Conservation (phyloP, 2,113 vertebrate genomes). For the Platichthys stellatus region DNA sequence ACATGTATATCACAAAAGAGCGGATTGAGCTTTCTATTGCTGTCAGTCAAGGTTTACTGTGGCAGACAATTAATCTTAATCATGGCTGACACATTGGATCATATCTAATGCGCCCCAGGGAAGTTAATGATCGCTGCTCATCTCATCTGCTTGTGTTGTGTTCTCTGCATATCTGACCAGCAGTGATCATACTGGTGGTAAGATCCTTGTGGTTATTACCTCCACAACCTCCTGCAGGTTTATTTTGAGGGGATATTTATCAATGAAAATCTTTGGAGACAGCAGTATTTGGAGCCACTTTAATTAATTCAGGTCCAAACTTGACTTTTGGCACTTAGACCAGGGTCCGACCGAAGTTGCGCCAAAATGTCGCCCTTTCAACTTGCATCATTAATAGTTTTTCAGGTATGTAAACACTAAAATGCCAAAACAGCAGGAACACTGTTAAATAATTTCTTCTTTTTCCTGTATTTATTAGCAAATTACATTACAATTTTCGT, state of each 20-base stretch:
- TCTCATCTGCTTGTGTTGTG: constrained; percentile 11
- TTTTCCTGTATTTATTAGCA: too few relatives aligned
- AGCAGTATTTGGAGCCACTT: too few relatives aligned
- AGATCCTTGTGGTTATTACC: not conserved
- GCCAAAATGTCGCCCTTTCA: too few relatives aligned
- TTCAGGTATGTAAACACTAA: too few relatives aligned
- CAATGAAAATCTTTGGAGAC: not conserved
- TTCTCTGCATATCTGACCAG: not conserved
- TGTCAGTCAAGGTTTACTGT: constrained; percentile 8
- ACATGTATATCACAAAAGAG: not conserved
- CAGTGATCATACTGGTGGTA: not conserved
- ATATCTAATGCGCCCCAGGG: constrained; percentile 22
- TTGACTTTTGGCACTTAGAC: too few relatives aligned
- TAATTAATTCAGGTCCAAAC: too few relatives aligned
- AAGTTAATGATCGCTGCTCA: constrained; percentile 31
- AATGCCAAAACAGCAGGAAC: too few relatives aligned
- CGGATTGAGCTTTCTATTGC: constrained; percentile 28
- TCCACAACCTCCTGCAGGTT: not conserved
- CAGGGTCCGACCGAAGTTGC: too few relatives aligned
- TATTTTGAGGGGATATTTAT: constrained; percentile 10
- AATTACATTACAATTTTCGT: too few relatives aligned
- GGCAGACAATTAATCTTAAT: constrained; percentile 40
- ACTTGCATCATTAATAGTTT: too few relatives aligned
- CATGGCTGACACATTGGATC: constrained; percentile 40
- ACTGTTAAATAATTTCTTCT: too few relatives aligned